These are phyloP conservation scores for Percopsis transmontana DNA, from an alignment of 2,113 vertebrate species.

Conservation along the genomic window DNA sequence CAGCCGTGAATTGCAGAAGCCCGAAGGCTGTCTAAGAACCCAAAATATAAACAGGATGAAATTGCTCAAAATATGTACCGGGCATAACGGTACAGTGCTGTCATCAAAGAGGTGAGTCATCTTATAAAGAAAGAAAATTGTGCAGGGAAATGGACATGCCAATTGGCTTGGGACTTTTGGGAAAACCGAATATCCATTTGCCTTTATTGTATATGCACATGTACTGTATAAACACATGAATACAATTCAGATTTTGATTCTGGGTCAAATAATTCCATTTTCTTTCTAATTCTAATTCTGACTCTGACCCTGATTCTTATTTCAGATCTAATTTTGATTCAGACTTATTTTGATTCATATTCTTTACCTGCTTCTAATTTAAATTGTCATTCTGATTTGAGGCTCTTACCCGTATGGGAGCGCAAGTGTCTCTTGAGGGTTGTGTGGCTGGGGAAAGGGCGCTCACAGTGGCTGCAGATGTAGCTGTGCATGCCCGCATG, in stretches of 20 bases:
- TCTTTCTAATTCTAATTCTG: no score
- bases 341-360: no score
- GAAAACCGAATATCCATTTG: no score
- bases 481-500: conserved; percentile 97
- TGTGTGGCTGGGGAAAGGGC: conserved; percentile 97
- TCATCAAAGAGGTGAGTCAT: conserved; percentile 75
- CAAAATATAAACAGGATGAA: conserved; percentile 77
- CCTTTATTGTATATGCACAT: no score
- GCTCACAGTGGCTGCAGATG: conserved; percentile 98
- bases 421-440: conserved; percentile 97
- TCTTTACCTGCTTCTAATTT: no score
- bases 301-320: no score
- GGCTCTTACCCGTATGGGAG: conserved; percentile 89
- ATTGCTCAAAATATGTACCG: conserved; percentile 75
- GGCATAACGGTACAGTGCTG: conserved; percentile 73
- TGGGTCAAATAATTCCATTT: no score
- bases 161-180: conserved; percentile 59
- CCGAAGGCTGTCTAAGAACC: conserved; percentile 73
- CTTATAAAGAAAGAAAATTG: conserved; percentile 40
- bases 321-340: no score
- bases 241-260: no score
- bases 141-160: conserved; percentile 57
- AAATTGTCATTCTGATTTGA: background rate
- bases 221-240: no score
- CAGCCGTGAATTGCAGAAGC: conserved; percentile 72